Base-by-base conservation (phyloP, 2,113 vertebrate genomes). In the Chloropsis hardwickii region DNA sequence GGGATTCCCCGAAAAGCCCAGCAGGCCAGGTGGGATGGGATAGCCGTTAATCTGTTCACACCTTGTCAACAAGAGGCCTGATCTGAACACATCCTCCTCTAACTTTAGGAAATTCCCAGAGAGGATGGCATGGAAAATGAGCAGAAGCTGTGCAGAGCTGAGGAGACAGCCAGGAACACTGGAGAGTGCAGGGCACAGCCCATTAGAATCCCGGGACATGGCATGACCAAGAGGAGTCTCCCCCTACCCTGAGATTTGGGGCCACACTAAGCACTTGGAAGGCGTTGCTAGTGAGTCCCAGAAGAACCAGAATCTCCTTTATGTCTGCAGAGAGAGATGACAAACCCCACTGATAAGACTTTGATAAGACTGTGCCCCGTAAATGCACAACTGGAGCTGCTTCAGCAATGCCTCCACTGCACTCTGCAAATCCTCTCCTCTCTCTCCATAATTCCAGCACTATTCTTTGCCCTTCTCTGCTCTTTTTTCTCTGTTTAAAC, bases 41-140 rank as follows among this genome's bases (percentile, higher is more conserved):
- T 2, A 10, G 82, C 80, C 69, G 61, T 97, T 6, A 97, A 97
- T 96, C 94, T 94, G 95, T 94, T 96, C 93, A 92, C 90, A 94
- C 93, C 80, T 96, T 95, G 95, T 96, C 94, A 93, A 19, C 71
- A 35, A 78, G 76, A 56, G 65, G 76, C 86, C 86, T 57, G 79
- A 78, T 44, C 47, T 42, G 65, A 88, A 23, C 80, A 83, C 82
- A 74, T n/a, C 86, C 93, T 90, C 57, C 37, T 76, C 4, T 5
- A 51, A 94, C 95, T 94, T 57, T 31, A 37, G 92, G 88, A 88
- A 96, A 93, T 90, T 12, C 79, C 71, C 65, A 21, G 25, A 27
- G 56, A 58, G 22, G 54, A 62, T 25, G 42, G 76, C 60, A 83
- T 17, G 67, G 73, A 28, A 33, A 62, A 54, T 0, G 29, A 50